phyloP scores from a whole-genome alignment of 1,140 invertebrate species.

The Coelopa frigida region DNA sequence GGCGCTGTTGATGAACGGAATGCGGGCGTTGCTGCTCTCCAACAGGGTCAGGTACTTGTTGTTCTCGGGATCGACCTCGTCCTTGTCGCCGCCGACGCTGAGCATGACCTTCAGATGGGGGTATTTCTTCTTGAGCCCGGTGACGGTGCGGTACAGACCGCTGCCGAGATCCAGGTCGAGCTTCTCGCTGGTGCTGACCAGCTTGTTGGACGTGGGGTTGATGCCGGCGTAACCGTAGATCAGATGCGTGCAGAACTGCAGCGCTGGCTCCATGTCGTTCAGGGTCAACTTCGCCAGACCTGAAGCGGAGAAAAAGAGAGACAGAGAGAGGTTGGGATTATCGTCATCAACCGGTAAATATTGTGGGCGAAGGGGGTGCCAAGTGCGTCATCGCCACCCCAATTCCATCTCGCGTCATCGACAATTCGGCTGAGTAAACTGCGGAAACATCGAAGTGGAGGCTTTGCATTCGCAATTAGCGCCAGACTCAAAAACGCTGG shows the following conservation, averaged over 20 bases:
- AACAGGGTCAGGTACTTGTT: slow-evolving; percentile 47
- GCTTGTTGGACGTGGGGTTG: slow-evolving; percentile 61
- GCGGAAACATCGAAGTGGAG: no score
- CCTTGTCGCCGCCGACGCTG: slow-evolving; percentile 65
- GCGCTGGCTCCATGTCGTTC: slow-evolving; percentile 62
- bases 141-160: slow-evolving; percentile 61
- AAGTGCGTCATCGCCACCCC: no score
- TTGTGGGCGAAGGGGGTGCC: no score
- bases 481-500: no score
- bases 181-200: slow-evolving; percentile 60
- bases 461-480: no score
- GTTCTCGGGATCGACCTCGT: slow-evolving; percentile 49
- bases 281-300: slow-evolving; percentile 71
- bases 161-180: slow-evolving; percentile 63
- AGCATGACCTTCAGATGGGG: slow-evolving; percentile 69
- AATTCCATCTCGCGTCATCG: no score
- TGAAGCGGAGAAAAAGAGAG: slow-evolving; percentile 27
- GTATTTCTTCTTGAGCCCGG: slow-evolving; percentile 62
- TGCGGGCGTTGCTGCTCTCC: slow-evolving; percentile 62
- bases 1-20: slow-evolving; percentile 68
- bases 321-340: background rate
- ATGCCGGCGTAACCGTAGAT: slow-evolving; percentile 80
- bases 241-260: slow-evolving; percentile 75
- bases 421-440: no score
- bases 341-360: no score